Evolutionary conservation across 2,888 invertebrate genomes (phyloP), one percentile per base, ranked within the genome.

Genomic region (Diogma glabrata): DNA sequence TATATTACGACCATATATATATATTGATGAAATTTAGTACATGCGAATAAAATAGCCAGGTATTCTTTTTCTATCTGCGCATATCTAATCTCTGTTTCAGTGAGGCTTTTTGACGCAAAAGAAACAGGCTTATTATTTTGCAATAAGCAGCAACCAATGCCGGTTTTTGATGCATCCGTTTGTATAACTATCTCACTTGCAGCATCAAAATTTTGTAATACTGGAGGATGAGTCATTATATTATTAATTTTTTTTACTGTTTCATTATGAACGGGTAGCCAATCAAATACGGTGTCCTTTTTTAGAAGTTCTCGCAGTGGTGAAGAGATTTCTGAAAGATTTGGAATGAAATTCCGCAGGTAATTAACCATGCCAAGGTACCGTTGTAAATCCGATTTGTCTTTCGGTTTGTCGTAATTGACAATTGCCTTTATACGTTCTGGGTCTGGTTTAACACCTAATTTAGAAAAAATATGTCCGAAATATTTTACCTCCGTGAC

Each of bases 51-150:
- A 7, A 24, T 24, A 23, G 53, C 56, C 20, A 60, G 52, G 2
- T 58, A 36, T 47, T 59, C 59, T 47, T 59, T 59, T 49, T 59
- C 59, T 23, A 57, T 57, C 23, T 55, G 7, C 6, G 57, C 43
- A 55, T 54, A 54, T 52, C 55, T 49, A 48, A 58, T 53, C 55
- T 64, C 60, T 30, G 53, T 59, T 28, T 58, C 58, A 7, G 59
- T 59, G 16, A 61, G 51, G 17, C 55, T 55, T 36, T 59, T 52
- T 4, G 63, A 63, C 26, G 58, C 59, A 56, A 58, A 61, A 1
- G 56, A 52, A 2, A 58, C 43, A 9, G 53, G 55, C 6, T 33
- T 50, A 7, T 51, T 51, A 9, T 51, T 26, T 49, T 56, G 53
- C 9, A 54, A 36, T 12, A 57, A 28, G 1, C 51, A 52, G 33